Evolutionary conservation across 1,140 invertebrate genomes (phyloP).

Genomic region (Whitmania pigra): DNA sequence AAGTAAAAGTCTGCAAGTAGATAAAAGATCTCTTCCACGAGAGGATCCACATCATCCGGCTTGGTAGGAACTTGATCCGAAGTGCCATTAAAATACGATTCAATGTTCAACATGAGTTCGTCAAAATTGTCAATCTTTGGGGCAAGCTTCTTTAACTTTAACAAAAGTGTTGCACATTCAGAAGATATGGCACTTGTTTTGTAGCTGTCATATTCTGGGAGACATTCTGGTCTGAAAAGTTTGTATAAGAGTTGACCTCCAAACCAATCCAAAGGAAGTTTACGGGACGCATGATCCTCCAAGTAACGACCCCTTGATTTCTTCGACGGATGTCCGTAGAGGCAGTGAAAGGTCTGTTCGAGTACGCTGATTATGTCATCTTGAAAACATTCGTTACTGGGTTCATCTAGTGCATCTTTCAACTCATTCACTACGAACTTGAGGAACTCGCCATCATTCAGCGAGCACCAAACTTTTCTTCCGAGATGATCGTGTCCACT

Average conservation of each 20-base stretch:
- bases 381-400: slow-evolving; percentile 41
- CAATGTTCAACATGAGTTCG: slow-evolving; percentile 6
- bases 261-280: slow-evolving; percentile 63
- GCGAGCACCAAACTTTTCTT: background rate
- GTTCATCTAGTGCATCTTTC: slow-evolving; percentile 34
- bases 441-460: background rate
- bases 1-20: slow-evolving; percentile 81
- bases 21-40: slow-evolving; percentile 62
- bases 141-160: slow-evolving; percentile 9
- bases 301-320: slow-evolving; percentile 58
- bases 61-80: background rate
- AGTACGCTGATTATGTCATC: slow-evolving; percentile 55
- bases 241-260: slow-evolving; percentile 63
- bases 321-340: slow-evolving; percentile 71
- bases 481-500: background rate
- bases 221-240: slow-evolving; percentile 62
- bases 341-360: slow-evolving; percentile 76
- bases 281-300: slow-evolving; percentile 60
- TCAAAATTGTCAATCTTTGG: background rate
- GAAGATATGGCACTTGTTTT: slow-evolving; percentile 55
- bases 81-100: background rate
- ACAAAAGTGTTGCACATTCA: slow-evolving; percentile 29
- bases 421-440: slow-evolving; percentile 1
- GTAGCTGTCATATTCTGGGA: slow-evolving; percentile 72
- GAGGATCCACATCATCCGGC: slow-evolving; percentile 21